A percentile compares a stretch with the other conserved stretches of the same genome.
These are phyloP conservation scores for Beris chalybata DNA, from an alignment of 2,888 invertebrate genomes.

Conservation along the genomic window DNA sequence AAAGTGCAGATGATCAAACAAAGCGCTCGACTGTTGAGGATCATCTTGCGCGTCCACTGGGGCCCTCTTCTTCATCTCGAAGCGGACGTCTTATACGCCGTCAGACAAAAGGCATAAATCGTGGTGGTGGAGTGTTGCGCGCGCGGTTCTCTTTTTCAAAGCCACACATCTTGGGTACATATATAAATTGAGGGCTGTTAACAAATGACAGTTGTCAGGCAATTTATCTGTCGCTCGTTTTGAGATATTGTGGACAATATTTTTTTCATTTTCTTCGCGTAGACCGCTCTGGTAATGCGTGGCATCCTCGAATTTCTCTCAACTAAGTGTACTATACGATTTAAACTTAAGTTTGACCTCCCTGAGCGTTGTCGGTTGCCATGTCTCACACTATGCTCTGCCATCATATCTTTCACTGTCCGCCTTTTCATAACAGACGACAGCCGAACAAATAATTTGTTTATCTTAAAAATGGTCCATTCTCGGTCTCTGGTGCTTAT, in stretches of 20 bases:
- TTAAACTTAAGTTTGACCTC: background rate
- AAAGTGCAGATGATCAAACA: too few relatives aligned
- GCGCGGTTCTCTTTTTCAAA: too few relatives aligned
- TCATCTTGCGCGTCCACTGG: too few relatives aligned
- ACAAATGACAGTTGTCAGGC: slow-evolving; percentile 38
- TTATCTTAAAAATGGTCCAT: slow-evolving; percentile 35
- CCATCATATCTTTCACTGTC: slow-evolving; percentile 29
- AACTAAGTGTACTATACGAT: background rate
- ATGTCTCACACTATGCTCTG: slow-evolving; percentile 23
- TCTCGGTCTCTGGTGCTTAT: slow-evolving; percentile 5
- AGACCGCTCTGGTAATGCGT: too few relatives aligned
- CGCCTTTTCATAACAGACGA: slow-evolving; percentile 35
- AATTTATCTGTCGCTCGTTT: slow-evolving; percentile 33
- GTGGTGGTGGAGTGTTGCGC: too few relatives aligned
- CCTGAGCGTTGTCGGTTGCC: slow-evolving; percentile 17
- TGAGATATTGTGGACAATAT: slow-evolving; percentile 17
- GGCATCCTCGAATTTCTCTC: too few relatives aligned
- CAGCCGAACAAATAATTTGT: slow-evolving; percentile 37
- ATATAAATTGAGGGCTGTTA: slow-evolving; percentile 13
- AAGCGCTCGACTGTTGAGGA: too few relatives aligned
- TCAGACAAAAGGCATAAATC: too few relatives aligned
- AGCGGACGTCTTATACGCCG: too few relatives aligned
- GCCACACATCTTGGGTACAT: too few relatives aligned
- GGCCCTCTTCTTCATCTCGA: too few relatives aligned
- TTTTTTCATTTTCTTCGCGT: background rate